Evolutionary conservation across 2,888 invertebrate genomes (phyloP).

Genomic region (Drosophila lacicola): DNA sequence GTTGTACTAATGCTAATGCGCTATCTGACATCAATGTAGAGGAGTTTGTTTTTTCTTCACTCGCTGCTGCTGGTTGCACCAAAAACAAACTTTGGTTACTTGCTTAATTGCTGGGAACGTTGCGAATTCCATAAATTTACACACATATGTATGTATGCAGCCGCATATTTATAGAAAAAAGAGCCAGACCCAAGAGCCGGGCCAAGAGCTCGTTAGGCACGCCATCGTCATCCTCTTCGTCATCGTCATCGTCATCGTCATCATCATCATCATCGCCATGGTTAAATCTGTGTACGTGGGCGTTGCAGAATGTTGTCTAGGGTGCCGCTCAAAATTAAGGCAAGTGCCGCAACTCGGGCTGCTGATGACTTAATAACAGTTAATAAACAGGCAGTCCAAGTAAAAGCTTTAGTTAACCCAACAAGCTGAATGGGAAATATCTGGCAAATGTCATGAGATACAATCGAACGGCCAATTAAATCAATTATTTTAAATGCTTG

Average conservation of each 20-base stretch:
- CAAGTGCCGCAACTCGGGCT: constrained; percentile 16
- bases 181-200: constrained; percentile 26
- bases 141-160: constrained; percentile 23
- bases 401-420: constrained; percentile 11
- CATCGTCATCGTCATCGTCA: constrained; percentile 18
- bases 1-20: constrained; percentile 41
- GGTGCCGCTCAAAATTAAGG: constrained; percentile 59
- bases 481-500: constrained; percentile 59
- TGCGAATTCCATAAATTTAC: constrained; percentile 68
- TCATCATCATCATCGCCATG: constrained; percentile 34
- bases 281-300: constrained; percentile 49
- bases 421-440: constrained; percentile 18
- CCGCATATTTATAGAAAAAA: constrained; percentile 43
- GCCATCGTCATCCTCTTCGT: constrained; percentile 16
- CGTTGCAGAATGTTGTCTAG: constrained; percentile 69
- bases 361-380: constrained; percentile 64
- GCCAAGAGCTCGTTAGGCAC: constrained; percentile 40
- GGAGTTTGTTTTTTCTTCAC: constrained; percentile 47
- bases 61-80: constrained; percentile 38
- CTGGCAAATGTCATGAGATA: constrained; percentile 46
- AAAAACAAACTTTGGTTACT: constrained; percentile 65
- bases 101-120: constrained; percentile 80
- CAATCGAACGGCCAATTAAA: constrained; percentile 53
- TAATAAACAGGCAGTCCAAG: constrained; percentile 22
- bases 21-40: constrained; percentile 68